Evolutionary conservation across 2,113 vertebrate genomes (phyloP).

Genomic region (Melanerpes aurifrons): DNA sequence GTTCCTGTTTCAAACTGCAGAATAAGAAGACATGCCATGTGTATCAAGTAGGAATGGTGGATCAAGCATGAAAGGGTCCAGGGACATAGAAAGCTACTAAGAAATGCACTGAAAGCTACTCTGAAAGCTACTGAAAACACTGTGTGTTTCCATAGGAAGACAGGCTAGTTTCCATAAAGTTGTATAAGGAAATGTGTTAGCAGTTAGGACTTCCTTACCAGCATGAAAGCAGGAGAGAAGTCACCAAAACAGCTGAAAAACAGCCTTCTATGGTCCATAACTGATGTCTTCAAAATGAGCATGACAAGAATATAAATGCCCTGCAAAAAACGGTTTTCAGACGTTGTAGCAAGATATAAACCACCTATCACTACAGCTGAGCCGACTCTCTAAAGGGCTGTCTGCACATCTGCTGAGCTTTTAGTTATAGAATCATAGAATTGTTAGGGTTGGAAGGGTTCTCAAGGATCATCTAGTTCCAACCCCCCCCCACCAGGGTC

Average conservation of each 20-base stretch:
- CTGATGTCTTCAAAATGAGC: neutral
- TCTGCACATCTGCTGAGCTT: neutral
- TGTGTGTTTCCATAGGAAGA: too few relatives aligned
- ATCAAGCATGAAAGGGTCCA: neutral
- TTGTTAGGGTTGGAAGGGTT: too few relatives aligned
- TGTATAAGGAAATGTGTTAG: neutral
- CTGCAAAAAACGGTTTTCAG: neutral
- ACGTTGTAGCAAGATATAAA: neutral
- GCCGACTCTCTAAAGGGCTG: neutral
- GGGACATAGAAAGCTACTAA: neutral
- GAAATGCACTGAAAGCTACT: neutral
- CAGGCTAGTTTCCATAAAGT: neutral
- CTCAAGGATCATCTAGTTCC: too few relatives aligned
- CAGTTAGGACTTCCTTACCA: neutral
- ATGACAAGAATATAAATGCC: neutral
- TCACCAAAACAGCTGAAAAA: neutral
- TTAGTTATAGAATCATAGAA: neutral
- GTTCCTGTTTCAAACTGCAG: neutral
- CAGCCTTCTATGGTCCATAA: rapidly evolving
- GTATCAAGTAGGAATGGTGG: neutral
- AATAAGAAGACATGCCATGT: neutral
- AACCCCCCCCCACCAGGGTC: too few relatives aligned
- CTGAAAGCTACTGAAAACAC: neutral
- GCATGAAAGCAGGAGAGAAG: neutral
- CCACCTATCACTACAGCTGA: neutral